phyloP scores from a whole-genome alignment of 2,888 invertebrate genomes.

The Pristionchus fissidentatus region DNA sequence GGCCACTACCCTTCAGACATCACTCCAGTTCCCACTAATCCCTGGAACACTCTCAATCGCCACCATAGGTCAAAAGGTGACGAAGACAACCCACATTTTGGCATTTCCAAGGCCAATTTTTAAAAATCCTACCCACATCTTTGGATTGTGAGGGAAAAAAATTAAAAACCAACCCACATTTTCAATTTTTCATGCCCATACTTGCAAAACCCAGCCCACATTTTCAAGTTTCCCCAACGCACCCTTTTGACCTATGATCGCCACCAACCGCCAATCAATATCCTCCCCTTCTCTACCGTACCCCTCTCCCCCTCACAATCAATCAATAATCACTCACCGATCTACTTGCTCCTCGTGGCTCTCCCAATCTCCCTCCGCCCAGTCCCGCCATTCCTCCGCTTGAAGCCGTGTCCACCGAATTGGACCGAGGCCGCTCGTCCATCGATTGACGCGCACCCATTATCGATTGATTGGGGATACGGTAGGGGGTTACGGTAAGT shows the following conservation, averaged over 20 bases:
- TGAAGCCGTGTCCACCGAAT: conserved; percentile 58
- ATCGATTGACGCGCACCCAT: conserved; percentile 66
- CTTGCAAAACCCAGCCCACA: no score
- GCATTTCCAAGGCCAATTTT: no score
- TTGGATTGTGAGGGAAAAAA: no score
- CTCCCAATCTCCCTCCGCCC: background rate
- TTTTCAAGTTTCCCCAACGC: no score
- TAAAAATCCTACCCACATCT: no score
- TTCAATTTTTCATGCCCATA: no score
- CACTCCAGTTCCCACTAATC: no score
- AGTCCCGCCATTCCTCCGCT: conserved; percentile 12
- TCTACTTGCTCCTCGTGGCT: conserved; percentile 27
- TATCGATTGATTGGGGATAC: background rate
- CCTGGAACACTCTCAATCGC: background rate
- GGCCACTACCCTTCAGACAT: no score
- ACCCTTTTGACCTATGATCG: no score
- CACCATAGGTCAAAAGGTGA: no score
- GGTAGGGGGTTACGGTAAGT: background rate
- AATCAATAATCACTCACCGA: conserved; percentile 23
- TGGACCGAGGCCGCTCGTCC: conserved; percentile 63
- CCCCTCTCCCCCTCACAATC: background rate
- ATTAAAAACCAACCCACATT: no score
- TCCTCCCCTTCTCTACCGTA: background rate
- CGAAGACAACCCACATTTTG: no score
- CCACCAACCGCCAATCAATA: background rate